These are phyloP conservation scores for Clarias gariepinus DNA, from an alignment of 2,113 vertebrate genomes.

Conservation along the genomic window DNA sequence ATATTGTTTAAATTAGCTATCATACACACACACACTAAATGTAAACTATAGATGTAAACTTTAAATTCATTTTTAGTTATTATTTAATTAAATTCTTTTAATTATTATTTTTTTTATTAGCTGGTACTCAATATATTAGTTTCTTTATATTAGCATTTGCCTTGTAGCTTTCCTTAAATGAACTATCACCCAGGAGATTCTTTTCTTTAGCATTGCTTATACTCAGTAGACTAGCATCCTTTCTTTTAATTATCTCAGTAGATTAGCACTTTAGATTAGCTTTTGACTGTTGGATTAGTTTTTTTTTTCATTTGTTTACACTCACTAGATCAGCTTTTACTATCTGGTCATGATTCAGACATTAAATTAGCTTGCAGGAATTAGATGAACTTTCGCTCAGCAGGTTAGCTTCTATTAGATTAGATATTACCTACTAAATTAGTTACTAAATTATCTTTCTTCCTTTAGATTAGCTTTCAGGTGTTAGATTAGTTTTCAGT, in stretches of 20 bases:
- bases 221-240: neutral
- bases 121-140: neutral
- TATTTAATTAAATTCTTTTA: no score
- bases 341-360: neutral
- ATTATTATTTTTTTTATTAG: neutral
- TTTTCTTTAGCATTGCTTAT: neutral
- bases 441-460: neutral
- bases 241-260: neutral
- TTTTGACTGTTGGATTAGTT: neutral
- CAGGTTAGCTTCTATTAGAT: neutral
- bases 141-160: neutral
- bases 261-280: neutral
- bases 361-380: no score
- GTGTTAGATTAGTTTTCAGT: neutral
- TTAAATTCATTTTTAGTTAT: no score
- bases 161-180: neutral
- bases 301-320: neutral
- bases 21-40: no score
- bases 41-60: no score
- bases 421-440: neutral
- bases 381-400: neutral
- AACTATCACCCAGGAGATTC: neutral
- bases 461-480: neutral
- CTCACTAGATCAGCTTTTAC: neutral
- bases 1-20: no score